phyloP scores from a whole-genome alignment of 2,113 vertebrate genomes.

The Pseudorhombus dupliciocellatus region DNA sequence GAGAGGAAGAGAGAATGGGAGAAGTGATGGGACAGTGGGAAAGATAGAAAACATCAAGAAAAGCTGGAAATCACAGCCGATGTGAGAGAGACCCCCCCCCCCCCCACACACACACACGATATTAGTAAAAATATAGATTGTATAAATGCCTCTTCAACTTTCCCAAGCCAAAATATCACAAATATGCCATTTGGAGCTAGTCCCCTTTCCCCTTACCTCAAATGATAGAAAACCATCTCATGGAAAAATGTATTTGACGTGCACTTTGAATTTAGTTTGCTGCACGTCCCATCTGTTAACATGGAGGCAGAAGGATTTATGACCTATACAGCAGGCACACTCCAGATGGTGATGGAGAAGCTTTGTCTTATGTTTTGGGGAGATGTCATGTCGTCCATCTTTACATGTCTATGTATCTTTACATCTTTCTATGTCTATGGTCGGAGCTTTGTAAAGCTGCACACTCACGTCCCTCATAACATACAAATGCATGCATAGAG shows the following conservation, averaged over 20 bases:
- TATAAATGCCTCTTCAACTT: too few species aligned
- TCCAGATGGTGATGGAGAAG: too few species aligned
- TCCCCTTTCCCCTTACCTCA: too few species aligned
- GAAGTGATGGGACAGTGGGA: constrained; percentile 10
- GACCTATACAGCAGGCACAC: too few species aligned
- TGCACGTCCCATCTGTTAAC: too few species aligned
- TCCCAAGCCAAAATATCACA: too few species aligned
- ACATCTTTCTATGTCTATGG: neutral
- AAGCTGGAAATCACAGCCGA: neutral
- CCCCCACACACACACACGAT: neutral
- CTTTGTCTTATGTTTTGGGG: neutral
- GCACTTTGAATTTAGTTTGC: too few species aligned
- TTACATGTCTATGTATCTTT: neutral
- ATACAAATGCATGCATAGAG: neutral
- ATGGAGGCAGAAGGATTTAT: too few species aligned
- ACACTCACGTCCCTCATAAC: neutral
- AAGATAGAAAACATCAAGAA: neutral
- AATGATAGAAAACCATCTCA: too few species aligned
- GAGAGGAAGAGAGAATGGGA: constrained; percentile 9
- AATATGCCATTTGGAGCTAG: too few species aligned
- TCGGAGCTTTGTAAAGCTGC: neutral
- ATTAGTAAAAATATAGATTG: too few species aligned
- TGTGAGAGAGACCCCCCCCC: neutral
- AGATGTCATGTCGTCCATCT: neutral
- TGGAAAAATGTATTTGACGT: too few species aligned